Percentiles rank a stretch among this genome's conserved stretches.
Conservation (phyloP, 64 coral and sea anemone genomes). For the Exaiptasia diaphana region DNA sequence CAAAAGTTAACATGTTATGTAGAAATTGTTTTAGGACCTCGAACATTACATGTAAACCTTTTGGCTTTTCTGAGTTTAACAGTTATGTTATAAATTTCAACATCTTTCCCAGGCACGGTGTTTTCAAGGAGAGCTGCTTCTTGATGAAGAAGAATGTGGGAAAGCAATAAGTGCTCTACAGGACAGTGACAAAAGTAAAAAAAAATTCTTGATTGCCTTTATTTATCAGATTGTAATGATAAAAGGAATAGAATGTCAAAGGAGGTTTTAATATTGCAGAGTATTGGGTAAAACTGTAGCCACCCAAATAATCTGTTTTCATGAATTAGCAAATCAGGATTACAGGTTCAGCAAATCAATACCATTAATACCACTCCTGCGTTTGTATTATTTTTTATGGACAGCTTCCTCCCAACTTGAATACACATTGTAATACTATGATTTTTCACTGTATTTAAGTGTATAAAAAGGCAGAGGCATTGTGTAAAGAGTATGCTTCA, state of each 20-base stretch:
- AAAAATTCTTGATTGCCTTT: no score
- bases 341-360: no score
- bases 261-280: not conserved
- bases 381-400: no score
- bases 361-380: no score
- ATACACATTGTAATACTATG: no score
- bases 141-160: constrained; percentile 85
- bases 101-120: constrained; percentile 70
- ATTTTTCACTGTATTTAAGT: constrained; percentile 25
- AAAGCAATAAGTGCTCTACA: constrained; percentile 81
- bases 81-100: not conserved
- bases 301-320: no score
- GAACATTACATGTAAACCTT: no score
- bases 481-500: constrained; percentile 81
- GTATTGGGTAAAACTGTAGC: no score
- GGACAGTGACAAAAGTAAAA: constrained; percentile 92
- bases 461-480: constrained; percentile 77
- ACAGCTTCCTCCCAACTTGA: no score
- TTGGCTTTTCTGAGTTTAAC: not conserved
- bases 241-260: not conserved
- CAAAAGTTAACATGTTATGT: not conserved
- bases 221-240: not conserved
- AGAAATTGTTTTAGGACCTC: no score
- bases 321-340: no score
- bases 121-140: constrained; percentile 83